Percentiles rank a stretch among this genome's conserved stretches.
Evolutionary conservation across 1,140 invertebrate species (phyloP).

Genomic region (Zaprionus lachaisei): DNA sequence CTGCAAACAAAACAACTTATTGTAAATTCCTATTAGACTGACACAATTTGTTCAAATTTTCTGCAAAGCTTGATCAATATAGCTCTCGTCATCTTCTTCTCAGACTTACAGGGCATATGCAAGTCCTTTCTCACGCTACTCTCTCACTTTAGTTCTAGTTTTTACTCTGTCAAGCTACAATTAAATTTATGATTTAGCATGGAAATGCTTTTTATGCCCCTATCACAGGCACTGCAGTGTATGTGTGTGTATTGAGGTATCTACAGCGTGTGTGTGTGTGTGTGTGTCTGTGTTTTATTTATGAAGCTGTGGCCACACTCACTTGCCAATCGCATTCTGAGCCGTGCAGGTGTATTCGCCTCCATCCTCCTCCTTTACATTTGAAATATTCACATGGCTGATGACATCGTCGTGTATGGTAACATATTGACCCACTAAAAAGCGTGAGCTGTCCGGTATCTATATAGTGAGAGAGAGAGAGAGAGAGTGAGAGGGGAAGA

Average conservation of each 20-base stretch:
- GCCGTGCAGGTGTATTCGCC: conserved; percentile 96
- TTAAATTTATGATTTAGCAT: conserved; percentile 80
- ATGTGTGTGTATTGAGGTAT: background rate
- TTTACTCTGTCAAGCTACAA: conserved; percentile 44
- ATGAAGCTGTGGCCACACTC: conserved; percentile 74
- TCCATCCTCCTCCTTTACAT: conserved; percentile 94
- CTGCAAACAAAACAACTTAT: background rate
- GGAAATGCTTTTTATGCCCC: conserved; percentile 74
- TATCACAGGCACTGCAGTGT: conserved; percentile 22
- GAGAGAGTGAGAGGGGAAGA: background rate
- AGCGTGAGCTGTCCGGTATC: conserved; percentile 87
- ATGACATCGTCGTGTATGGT: conserved; percentile 96
- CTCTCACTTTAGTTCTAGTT: conserved; percentile 27
- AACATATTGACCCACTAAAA: conserved; percentile 95
- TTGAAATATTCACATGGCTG: conserved; percentile 96
- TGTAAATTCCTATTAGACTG: no score
- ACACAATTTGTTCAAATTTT: background rate
- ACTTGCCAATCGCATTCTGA: conserved; percentile 90
- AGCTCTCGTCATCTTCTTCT: background rate
- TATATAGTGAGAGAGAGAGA: conserved; percentile 24
- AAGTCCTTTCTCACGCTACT: background rate
- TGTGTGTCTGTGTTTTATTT: conserved; percentile 59
- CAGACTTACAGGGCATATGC: conserved; percentile 4
- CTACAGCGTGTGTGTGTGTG: conserved; percentile 10
- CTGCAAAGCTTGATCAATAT: background rate